Evolutionary conservation across 1,140 invertebrate genomes (phyloP).

Genomic region (Drosophila lacteicornis): DNA sequence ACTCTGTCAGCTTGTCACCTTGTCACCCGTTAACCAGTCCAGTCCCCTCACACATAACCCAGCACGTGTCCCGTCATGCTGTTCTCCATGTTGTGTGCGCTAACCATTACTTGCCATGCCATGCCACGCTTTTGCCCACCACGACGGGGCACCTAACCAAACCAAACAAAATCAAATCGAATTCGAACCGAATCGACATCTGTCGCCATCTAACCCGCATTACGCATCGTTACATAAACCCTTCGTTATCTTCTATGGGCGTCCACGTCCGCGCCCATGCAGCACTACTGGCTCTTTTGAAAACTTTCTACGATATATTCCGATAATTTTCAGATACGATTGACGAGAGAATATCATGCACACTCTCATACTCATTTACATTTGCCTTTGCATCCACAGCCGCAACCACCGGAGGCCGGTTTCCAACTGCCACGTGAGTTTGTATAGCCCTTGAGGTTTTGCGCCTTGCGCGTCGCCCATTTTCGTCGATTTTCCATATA

Average conservation of each 20-base stretch:
- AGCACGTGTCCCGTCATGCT: constrained; percentile 51
- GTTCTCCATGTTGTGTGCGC: constrained; percentile 54
- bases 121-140: constrained; percentile 35
- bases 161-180: constrained; percentile 11
- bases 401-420: constrained; percentile 89
- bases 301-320: constrained; percentile 84
- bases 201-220: constrained; percentile 53
- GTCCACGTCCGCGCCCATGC: constrained; percentile 43
- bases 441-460: constrained; percentile 73
- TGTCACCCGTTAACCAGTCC: constrained; percentile 52
- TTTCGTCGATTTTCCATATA: background rate
- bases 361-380: constrained; percentile 95
- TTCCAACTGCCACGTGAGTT: constrained; percentile 85
- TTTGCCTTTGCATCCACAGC: constrained; percentile 93
- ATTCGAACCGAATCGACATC: constrained; percentile 12
- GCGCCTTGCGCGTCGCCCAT: background rate
- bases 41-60: constrained; percentile 36
- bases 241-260: constrained; percentile 57
- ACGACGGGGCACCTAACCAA: constrained; percentile 41
- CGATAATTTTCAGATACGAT: constrained; percentile 85
- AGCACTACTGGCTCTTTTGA: constrained; percentile 82
- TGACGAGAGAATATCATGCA: constrained; percentile 85
- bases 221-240: constrained; percentile 43
- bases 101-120: constrained; percentile 51
- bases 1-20: constrained; percentile 61